Conservation (phyloP, 2,113 vertebrate species). For the Emydura subglobosa region DNA sequence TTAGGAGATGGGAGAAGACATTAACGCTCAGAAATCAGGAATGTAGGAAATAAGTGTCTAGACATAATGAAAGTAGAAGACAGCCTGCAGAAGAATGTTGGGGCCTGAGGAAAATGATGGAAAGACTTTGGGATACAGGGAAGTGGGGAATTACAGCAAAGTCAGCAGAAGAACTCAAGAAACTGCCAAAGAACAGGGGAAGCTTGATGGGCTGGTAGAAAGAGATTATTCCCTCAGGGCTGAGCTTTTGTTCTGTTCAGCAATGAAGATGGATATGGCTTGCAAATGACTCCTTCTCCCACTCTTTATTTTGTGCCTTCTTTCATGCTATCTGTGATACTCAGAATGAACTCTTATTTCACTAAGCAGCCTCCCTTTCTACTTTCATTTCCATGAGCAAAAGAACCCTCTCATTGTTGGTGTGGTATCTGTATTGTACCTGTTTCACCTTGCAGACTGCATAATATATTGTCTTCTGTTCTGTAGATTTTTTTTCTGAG, state of each 20-base stretch:
- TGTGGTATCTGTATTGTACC: not conserved
- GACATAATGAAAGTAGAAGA: not conserved
- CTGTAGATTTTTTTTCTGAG: not conserved
- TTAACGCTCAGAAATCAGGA: not conserved
- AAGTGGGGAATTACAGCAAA: not conserved
- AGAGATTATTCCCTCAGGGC: not conserved
- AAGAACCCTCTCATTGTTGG: not conserved
- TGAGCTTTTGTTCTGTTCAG: conserved; percentile 18
- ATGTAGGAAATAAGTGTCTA: not conserved
- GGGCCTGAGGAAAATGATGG: not conserved
- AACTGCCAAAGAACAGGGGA: not conserved
- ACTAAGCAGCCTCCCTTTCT: not conserved
- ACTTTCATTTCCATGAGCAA: not conserved
- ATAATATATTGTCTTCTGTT: not conserved
- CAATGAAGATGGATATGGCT: conserved; percentile 7
- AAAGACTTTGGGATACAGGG: not conserved
- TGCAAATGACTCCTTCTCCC: not conserved
- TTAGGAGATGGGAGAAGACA: not conserved
- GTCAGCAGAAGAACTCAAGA: not conserved
- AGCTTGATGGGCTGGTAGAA: not conserved
- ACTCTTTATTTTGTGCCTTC: not conserved
- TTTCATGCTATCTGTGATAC: not conserved
- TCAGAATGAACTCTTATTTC: not conserved
- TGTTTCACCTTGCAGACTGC: not conserved
- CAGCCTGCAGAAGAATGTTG: not conserved